Evolutionary conservation across 2,888 invertebrate species (phyloP).

Genomic region (Drosophila fungiperda): DNA sequence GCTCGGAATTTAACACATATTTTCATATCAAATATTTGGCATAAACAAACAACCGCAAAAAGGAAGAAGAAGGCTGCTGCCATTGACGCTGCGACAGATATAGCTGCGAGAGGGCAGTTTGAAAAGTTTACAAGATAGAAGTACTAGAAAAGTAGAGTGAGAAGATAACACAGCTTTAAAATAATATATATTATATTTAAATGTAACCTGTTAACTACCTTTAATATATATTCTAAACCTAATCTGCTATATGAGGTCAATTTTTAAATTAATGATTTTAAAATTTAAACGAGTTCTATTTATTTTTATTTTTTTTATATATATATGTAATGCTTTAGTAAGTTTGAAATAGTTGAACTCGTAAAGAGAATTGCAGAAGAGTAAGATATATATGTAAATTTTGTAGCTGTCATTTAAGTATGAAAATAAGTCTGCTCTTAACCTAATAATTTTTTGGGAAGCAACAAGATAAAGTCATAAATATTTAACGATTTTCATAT

Average conservation of each 20-base stretch:
- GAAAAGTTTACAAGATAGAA: background rate
- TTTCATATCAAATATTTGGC: constrained; percentile 74
- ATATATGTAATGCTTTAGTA: background rate
- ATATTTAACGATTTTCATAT: background rate
- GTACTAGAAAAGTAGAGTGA: background rate
- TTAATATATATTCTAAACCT: background rate
- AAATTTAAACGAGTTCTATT: too few relatives aligned
- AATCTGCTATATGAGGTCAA: background rate
- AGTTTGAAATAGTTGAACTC: background rate
- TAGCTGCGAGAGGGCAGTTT: constrained; percentile 33
- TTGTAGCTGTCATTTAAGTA: background rate
- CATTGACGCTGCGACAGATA: constrained; percentile 13
- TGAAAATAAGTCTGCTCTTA: background rate
- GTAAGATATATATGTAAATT: background rate
- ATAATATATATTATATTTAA: background rate
- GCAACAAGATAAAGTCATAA: background rate
- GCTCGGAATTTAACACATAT: constrained; percentile 71
- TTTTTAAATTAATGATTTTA: too few relatives aligned
- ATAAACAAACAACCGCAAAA: constrained; percentile 59
- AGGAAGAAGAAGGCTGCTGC: constrained; percentile 34
- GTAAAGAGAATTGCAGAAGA: background rate
- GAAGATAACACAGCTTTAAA: background rate
- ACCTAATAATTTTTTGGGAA: too few relatives aligned
- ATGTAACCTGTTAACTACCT: background rate
- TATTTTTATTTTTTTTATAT: too few relatives aligned